Conservation (phyloP, 2,888 invertebrate species). For the Lasiommata megera region DNA sequence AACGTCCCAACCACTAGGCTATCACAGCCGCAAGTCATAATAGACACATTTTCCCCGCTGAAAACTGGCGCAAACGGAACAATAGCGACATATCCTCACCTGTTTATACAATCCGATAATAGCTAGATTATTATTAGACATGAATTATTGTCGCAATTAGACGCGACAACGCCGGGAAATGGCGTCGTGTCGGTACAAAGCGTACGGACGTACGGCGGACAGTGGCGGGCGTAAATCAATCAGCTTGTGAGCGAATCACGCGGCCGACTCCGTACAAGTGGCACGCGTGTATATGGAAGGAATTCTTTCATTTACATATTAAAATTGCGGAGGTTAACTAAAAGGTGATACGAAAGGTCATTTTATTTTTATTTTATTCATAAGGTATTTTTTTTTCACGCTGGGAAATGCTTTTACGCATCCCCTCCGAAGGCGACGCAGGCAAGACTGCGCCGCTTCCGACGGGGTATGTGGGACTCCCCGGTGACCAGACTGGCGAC, state of each 20-base stretch:
- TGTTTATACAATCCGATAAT: constrained; percentile 62
- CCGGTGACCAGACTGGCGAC: too few species aligned
- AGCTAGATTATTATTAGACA: constrained; percentile 76
- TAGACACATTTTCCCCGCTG: constrained; percentile 9
- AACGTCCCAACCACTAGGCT: too few species aligned
- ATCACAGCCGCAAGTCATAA: too few species aligned
- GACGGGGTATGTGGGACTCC: too few species aligned
- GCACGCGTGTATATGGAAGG: constrained; percentile 5
- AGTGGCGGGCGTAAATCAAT: constrained; percentile 47
- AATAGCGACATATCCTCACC: constrained; percentile 44
- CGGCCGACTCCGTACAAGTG: constrained; percentile 17
- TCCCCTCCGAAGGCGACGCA: too few species aligned
- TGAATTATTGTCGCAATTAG: constrained; percentile 77
- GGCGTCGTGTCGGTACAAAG: constrained; percentile 44
- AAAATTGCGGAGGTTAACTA: not conserved
- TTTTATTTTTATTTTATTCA: not conserved
- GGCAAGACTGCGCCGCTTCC: too few species aligned
- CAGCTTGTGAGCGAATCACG: constrained; percentile 36
- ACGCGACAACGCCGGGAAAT: constrained; percentile 63
- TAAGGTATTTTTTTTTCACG: too few species aligned
- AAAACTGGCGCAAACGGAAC: constrained; percentile 28
- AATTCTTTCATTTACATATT: constrained; percentile 11
- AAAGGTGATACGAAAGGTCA: not conserved
- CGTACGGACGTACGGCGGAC: constrained; percentile 39
- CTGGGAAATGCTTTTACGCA: too few species aligned